Evolutionary conservation across 2,888 invertebrate genomes (phyloP), one percentile per base, ranked within the genome.

Genomic region (Leucozona laternaria): DNA sequence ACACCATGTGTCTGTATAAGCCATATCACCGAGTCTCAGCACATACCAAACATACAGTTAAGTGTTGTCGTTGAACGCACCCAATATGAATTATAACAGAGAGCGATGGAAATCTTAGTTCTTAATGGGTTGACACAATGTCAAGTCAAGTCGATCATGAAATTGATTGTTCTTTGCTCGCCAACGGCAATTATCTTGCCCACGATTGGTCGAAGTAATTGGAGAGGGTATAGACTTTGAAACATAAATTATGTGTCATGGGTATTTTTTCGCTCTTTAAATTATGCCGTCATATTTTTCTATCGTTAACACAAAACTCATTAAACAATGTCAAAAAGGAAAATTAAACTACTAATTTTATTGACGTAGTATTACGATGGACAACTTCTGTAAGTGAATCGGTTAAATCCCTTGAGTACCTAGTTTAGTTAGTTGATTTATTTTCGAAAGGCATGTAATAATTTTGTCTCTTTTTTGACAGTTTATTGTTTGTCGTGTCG

Each of bases 131-230:
- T 66, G 76, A 79, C 66, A 66, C 79, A 79, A 76, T 76, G 79
- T 50, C 79, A 71, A 79, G 79, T 50, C 79, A 75, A 79, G 62
- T 57, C 70, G 57, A 84, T 80, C 71, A 80, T 68, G 25, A 77
- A 81, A 77, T 72, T 72, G 71, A 81, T 72, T 77, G 72, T 57
- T 73, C 28, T 68, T 45, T 57, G 13, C 20, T 58, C 34, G 25
- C 53, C 43, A 60, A 62, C 58, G 34, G 68, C 53, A 62, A 68
- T 73, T 66, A 81, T 80, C 66, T 62, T 60, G 71, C 7, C 40
- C 68, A 58, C 40, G 20, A 75, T 60, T 73, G 31, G 45, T 17
- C 20, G 37, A 34, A 34, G 50, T 55, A 62, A 55, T 53, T 78
- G 64, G 17, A 64, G n/a, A n/a, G n/a, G n/a, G n/a, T n/a, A n/a